Conservation (phyloP, 2,797 vertebrate species). For the Cygnus olor region DNA sequence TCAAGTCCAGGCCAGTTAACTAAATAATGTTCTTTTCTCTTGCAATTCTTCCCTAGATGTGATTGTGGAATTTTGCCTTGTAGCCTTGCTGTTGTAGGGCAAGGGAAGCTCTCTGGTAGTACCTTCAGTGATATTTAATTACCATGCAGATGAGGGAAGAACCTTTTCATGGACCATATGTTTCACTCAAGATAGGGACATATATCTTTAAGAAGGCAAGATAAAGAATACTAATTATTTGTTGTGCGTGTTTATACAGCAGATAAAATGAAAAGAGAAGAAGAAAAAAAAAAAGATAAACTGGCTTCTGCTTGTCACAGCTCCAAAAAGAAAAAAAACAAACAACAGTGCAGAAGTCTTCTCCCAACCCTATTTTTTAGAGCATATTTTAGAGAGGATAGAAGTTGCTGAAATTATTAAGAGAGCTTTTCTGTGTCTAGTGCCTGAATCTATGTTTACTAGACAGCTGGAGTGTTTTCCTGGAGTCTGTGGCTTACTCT, state of each 20-base stretch:
- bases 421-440: background rate
- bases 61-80: background rate
- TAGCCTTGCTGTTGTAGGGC: background rate
- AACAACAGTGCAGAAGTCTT: background rate
- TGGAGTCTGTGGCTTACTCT: background rate
- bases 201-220: background rate
- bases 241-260: background rate
- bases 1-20: background rate
- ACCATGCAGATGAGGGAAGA: background rate
- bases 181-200: background rate
- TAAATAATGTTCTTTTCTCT: background rate
- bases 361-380: background rate
- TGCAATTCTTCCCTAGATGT: rapidly evolving
- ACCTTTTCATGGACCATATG: background rate
- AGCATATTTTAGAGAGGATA: background rate
- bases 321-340: background rate
- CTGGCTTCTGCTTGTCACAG: background rate
- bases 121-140: background rate
- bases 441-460: background rate
- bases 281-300: background rate
- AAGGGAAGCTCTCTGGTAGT: background rate
- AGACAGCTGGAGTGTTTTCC: background rate
- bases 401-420: background rate
- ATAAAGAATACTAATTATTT: background rate
- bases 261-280: background rate